Percentiles rank a stretch among this genome's conserved stretches.
Conservation (phyloP, 2,113 vertebrate genomes). For the Strigops habroptila region DNA sequence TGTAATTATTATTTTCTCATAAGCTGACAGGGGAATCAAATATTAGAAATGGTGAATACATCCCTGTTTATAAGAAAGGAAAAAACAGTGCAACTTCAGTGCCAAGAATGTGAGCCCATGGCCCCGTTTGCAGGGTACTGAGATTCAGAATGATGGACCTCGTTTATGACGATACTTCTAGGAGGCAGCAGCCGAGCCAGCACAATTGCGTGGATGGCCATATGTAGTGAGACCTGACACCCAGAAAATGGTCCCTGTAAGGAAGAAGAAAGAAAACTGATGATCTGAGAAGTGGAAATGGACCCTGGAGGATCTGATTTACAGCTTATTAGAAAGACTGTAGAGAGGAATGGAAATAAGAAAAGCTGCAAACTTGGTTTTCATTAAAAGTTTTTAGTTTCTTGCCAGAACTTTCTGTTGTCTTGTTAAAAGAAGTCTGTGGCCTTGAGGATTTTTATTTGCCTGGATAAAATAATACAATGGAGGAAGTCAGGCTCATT, state of each 20-base stretch:
- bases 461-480: not conserved
- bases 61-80: not conserved
- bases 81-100: not conserved
- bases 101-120: not conserved
- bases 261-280: not conserved
- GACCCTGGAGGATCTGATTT: not conserved
- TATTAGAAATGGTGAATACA: not conserved
- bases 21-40: constrained; percentile 12
- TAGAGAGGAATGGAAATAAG: not conserved
- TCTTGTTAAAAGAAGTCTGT: not conserved
- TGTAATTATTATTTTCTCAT: constrained; percentile 52
- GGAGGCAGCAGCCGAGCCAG: not conserved
- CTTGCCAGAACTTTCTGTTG: not conserved
- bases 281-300: not conserved
- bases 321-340: not conserved
- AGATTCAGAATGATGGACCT: not conserved
- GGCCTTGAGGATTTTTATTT: not conserved
- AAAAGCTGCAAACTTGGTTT: not conserved
- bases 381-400: not conserved
- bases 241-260: not conserved
- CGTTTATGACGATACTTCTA: not conserved
- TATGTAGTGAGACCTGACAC: not conserved
- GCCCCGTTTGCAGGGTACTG: not conserved
- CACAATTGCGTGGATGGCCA: not conserved
- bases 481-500: not conserved